Evolutionary conservation across 2,888 invertebrate genomes (phyloP).

Genomic region (Cephonodes hylas): DNA sequence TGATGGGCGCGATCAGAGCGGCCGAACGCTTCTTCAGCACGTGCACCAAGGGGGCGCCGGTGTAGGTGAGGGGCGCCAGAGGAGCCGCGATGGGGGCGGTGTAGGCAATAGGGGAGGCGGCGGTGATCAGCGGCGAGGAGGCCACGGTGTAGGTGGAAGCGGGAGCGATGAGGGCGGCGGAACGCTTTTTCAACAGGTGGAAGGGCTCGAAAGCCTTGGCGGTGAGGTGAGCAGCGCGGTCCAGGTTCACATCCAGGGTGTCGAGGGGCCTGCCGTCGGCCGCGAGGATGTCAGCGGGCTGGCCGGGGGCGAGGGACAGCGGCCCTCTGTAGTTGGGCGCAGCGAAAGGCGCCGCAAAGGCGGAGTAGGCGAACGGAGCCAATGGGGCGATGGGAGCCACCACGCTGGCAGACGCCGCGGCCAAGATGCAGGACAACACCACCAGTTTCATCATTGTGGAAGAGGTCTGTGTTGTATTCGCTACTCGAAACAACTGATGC

Average conservation of each 20-base stretch:
- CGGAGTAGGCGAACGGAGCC: conserved; percentile 25
- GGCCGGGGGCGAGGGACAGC: conserved; percentile 49
- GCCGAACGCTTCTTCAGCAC: conserved; percentile 8
- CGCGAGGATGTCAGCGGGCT: conserved; percentile 65
- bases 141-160: conserved; percentile 23
- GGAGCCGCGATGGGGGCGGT: conserved; percentile 21
- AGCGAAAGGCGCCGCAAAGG: conserved; percentile 22
- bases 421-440: conserved; percentile 83
- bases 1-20: conserved; percentile 13
- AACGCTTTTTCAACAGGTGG: conserved; percentile 59
- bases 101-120: conserved; percentile 30
- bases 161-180: conserved; percentile 37
- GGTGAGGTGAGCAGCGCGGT: conserved; percentile 60
- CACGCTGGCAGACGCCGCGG: conserved; percentile 72
- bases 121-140: conserved; percentile 36
- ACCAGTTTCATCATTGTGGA: conserved; percentile 78
- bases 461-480: conserved; percentile 70
- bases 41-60: conserved; percentile 21
- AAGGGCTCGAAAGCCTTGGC: conserved; percentile 50
- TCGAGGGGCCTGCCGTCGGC: conserved; percentile 69
- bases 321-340: conserved; percentile 30
- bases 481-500: conserved; percentile 61
- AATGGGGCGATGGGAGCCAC: conserved; percentile 29
- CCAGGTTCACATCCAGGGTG: conserved; percentile 68
- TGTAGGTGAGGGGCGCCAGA: conserved; percentile 14